Percentiles rank a stretch among this genome's conserved stretches.
Conservation (phyloP, 2,888 invertebrate genomes). For the Nymphalis polychloros region DNA sequence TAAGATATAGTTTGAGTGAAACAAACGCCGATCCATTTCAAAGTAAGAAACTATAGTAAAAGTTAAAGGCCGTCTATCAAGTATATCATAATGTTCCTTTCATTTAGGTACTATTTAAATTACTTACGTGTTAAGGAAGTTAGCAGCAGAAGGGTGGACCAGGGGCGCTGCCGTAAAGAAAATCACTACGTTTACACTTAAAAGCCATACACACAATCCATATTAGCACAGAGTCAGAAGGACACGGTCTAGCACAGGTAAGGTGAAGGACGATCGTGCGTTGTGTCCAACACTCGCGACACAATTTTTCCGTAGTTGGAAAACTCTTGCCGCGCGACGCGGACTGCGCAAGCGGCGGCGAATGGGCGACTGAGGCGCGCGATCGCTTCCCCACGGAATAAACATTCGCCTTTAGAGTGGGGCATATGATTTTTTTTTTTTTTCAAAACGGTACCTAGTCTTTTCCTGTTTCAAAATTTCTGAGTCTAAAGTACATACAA, state of each 20-base stretch:
- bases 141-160: conserved; percentile 60
- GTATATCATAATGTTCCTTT: conserved; percentile 20
- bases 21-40: background rate
- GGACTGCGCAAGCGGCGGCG: conserved; percentile 66
- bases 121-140: conserved; percentile 50
- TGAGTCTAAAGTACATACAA: background rate
- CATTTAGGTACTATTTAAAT: conserved; percentile 13
- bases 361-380: conserved; percentile 65
- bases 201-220: conserved; percentile 77
- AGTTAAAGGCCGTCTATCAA: conserved; percentile 5
- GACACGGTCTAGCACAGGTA: conserved; percentile 36
- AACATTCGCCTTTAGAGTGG: conserved; percentile 75
- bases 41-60: background rate
- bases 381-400: conserved; percentile 63
- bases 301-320: conserved; percentile 72
- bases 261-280: conserved; percentile 33
- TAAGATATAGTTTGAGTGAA: background rate
- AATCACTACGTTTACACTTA: conserved; percentile 67
- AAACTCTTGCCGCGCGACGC: conserved; percentile 77
- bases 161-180: conserved; percentile 64
- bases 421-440: conserved; percentile 52
- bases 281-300: conserved; percentile 63
- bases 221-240: conserved; percentile 45
- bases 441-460: conserved; percentile 40
- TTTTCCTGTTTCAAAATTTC: conserved; percentile 30